Evolutionary conservation across 2,113 vertebrate species (phyloP).

Genomic region (Nasalis larvatus): DNA sequence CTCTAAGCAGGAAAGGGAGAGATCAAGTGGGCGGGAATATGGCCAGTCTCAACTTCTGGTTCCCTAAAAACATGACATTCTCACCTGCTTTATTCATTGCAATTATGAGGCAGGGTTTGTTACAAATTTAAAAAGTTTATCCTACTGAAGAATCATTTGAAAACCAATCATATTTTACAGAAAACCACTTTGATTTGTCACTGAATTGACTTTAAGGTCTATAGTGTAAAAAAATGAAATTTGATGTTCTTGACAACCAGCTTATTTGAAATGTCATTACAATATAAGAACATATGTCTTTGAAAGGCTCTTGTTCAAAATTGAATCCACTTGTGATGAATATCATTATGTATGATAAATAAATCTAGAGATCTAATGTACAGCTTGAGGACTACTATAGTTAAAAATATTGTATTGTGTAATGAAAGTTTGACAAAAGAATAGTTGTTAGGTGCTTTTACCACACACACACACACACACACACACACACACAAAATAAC

Average conservation of each 20-base stretch:
- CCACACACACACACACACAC: neutral
- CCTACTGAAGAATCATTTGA: neutral
- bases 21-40: too few relatives aligned
- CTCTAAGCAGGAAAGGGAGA: neutral
- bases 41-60: too few relatives aligned
- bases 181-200: neutral
- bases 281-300: neutral
- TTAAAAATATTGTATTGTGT: neutral
- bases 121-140: neutral
- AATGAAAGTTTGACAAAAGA: neutral
- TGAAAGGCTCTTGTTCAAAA: neutral
- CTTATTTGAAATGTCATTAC: neutral
- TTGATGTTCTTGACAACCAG: neutral
- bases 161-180: neutral
- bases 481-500: neutral
- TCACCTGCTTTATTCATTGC: neutral
- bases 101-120: neutral
- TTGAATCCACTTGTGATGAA: neutral
- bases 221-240: neutral
- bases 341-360: neutral
- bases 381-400: neutral
- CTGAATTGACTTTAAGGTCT: neutral
- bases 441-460: neutral
- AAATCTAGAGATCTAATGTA: neutral
- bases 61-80: neutral